These are phyloP conservation scores for Crematogaster levior DNA, from an alignment of 2,888 invertebrate genomes.

Conservation along the genomic window DNA sequence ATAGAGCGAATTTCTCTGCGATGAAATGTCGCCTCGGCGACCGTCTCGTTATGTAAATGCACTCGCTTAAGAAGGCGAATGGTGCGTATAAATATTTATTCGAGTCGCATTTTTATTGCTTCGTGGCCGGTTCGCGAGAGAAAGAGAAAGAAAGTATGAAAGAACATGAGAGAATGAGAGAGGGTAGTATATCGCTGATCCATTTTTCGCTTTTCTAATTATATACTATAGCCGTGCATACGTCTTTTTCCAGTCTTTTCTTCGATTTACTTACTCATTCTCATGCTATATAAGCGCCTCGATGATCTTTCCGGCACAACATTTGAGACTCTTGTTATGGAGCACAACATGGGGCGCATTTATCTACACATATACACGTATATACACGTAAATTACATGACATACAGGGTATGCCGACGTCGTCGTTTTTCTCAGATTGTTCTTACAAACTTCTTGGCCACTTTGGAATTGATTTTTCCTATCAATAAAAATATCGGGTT, in stretches of 20 bases:
- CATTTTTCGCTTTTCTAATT: slow-evolving; percentile 67
- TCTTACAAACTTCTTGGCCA: not conserved
- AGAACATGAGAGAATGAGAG: slow-evolving; percentile 18
- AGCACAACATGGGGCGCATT: slow-evolving; percentile 41
- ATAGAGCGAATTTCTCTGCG: not conserved
- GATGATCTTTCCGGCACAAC: slow-evolving; percentile 19
- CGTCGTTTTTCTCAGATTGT: not conserved
- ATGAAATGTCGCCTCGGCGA: not conserved
- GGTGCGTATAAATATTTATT: slow-evolving; percentile 58
- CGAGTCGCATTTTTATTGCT: slow-evolving; percentile 61
- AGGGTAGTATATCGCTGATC: slow-evolving; percentile 60
- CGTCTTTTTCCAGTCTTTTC: slow-evolving; percentile 53
- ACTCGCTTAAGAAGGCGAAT: slow-evolving; percentile 54
- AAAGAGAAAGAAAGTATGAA: slow-evolving; percentile 4
- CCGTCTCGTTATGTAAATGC: slow-evolving; percentile 34
- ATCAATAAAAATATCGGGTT: not conserved
- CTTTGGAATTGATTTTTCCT: not conserved
- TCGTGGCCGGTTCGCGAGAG: slow-evolving; percentile 38
- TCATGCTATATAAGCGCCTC: slow-evolving; percentile 42
- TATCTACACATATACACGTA: not conserved
- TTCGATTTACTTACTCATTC: slow-evolving; percentile 52
- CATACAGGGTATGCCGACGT: slow-evolving; percentile 2
- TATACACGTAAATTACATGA: slow-evolving; percentile 16
- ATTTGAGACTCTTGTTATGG: slow-evolving; percentile 16
- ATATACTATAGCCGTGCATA: slow-evolving; percentile 37